A percentile compares a stretch with the other conserved stretches of the same genome.
Evolutionary conservation across 2,888 invertebrate species (phyloP).

Genomic region (Apoda limacodes): DNA sequence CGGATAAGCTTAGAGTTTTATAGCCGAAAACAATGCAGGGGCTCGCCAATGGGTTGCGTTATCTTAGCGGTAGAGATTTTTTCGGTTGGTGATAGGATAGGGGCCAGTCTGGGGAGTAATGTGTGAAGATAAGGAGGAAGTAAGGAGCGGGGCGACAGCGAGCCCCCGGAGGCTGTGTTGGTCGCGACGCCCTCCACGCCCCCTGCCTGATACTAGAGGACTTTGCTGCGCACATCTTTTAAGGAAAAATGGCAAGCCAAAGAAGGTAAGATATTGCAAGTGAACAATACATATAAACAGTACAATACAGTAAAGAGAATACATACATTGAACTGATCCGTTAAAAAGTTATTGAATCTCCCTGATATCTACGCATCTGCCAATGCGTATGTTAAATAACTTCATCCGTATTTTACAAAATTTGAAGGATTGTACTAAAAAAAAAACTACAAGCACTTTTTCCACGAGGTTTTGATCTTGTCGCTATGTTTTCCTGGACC

Average conservation of each 20-base stretch:
- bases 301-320: too few species aligned
- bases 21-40: conserved; percentile 57
- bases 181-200: conserved; percentile 55
- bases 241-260: conserved; percentile 84
- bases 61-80: conserved; percentile 54
- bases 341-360: too few species aligned
- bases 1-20: conserved; percentile 35
- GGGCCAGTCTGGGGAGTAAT: conserved; percentile 35
- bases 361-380: too few species aligned
- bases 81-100: conserved; percentile 40
- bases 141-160: conserved; percentile 43
- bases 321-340: too few species aligned
- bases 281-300: too few species aligned
- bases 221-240: conserved; percentile 86
- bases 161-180: conserved; percentile 55
- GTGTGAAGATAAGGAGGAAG: conserved; percentile 65
- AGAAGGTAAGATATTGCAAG: conserved; percentile 84
- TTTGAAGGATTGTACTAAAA: too few species aligned
- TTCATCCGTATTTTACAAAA: too few species aligned
- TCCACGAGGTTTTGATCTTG: too few species aligned
- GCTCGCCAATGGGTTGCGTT: conserved; percentile 60
- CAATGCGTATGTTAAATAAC: too few species aligned
- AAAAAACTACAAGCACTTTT: too few species aligned
- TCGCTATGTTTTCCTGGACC: too few species aligned
- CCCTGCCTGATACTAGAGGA: conserved; percentile 78